These are phyloP conservation scores for Hemiprocne comata DNA, from an alignment of 2,113 vertebrate species.

Conservation along the genomic window DNA sequence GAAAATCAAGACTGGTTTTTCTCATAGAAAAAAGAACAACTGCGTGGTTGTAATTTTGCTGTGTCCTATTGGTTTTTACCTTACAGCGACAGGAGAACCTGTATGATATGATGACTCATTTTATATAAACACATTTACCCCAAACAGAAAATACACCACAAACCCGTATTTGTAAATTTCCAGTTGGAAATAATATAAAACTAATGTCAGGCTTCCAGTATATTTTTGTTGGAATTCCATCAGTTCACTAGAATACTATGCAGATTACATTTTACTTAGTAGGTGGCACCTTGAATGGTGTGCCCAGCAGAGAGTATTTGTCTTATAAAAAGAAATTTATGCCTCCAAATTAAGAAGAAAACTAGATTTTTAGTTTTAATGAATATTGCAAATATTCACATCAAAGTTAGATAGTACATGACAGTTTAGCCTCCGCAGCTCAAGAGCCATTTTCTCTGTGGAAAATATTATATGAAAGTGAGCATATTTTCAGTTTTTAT, in stretches of 20 bases:
- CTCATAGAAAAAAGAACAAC: neutral
- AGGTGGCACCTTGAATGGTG: neutral
- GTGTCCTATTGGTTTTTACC: neutral
- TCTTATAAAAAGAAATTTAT: neutral
- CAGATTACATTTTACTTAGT: neutral
- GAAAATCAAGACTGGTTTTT: neutral
- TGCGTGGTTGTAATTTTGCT: neutral
- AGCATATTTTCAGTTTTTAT: neutral
- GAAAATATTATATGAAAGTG: neutral
- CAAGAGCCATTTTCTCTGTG: neutral
- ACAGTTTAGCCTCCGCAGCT: neutral
- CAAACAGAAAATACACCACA: neutral
- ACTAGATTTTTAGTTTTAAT: neutral
- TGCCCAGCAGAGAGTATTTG: neutral
- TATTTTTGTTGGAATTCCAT: neutral
- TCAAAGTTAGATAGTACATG: neutral
- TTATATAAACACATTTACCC: neutral
- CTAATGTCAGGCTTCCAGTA: neutral
- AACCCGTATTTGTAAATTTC: neutral
- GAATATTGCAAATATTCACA: neutral
- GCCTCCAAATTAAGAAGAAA: neutral
- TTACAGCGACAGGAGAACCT: neutral
- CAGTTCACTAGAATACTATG: neutral
- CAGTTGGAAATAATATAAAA: constrained; percentile 16
- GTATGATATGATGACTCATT: neutral